Evolutionary conservation across 1,140 invertebrate genomes (phyloP).

Genomic region (Orchesella cincta): DNA sequence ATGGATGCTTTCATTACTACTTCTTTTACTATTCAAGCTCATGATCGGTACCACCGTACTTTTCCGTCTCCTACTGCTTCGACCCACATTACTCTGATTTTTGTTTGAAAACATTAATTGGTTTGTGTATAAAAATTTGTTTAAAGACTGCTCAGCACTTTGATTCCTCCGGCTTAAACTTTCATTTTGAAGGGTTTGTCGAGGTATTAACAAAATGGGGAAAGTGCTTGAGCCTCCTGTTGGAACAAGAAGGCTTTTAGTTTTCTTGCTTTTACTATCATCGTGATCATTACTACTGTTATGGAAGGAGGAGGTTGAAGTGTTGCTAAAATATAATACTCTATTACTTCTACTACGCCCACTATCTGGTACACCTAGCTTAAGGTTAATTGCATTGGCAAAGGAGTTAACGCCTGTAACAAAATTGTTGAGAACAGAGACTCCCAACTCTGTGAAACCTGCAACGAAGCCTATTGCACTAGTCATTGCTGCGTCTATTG

Average conservation of each 20-base stretch:
- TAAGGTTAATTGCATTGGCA: conserved; percentile 22
- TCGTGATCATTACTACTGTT: background rate
- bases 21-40: background rate
- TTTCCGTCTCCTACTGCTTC: background rate
- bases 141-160: background rate
- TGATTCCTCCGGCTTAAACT: background rate
- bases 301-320: background rate
- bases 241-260: no score
- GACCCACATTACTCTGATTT: background rate
- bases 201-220: background rate
- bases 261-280: conserved; percentile 15
- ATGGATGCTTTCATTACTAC: background rate
- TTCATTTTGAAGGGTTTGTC: background rate
- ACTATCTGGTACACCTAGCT: background rate
- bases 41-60: background rate
- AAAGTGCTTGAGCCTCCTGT: no score
- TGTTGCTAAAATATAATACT: no score
- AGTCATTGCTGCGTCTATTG: background rate
- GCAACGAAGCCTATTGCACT: conserved; percentile 16
- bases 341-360: background rate
- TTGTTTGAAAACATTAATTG: background rate
- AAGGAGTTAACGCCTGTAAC: conserved; percentile 11
- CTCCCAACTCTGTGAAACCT: conserved; percentile 1
- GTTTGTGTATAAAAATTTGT: conserved; percentile 6
- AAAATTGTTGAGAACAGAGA: background rate